Base-by-base conservation (phyloP, 2,113 vertebrate species). In the Hylia prasina region DNA sequence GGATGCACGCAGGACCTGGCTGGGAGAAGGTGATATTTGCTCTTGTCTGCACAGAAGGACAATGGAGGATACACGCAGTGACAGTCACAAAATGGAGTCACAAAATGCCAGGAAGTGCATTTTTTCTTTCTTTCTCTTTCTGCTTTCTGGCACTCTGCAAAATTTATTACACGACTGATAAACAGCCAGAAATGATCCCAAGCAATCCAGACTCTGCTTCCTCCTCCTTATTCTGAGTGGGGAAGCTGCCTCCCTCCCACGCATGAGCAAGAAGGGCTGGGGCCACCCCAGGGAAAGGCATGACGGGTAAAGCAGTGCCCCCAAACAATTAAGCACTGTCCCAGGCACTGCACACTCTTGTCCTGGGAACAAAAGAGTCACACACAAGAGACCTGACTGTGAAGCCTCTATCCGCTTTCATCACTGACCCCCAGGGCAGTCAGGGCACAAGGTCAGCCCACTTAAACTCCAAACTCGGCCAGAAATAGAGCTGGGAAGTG, bases 261-360 rank as follows among this genome's bases (percentile, higher is more conserved):
- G 60, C 94, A 96, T 87, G 94, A 94, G 93, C 93, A 85, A 96
- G 75, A 96, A 93, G 93, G 76, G 83, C 88, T 93, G 94, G 85
- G 94, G 96, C 95, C 92, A 93, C 65, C 47, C 47, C 42, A 16
- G 78, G 70, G 92, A 97, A 97, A 82, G 76, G 96, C 90, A 90
- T 95, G 96, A 96, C 2, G 96, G 96, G 95, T 93, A 97, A 95
- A 91, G 91, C 93, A 94, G 58, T 93, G 94, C 79, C 85, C 82
- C 68, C 3, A 39, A 97, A 98, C 98, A 98, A 98, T 97, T 89
- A 81, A 95, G 95, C 96, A 96, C 97, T 98, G 98, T 98, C 97
- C 79, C 86, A 89, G 82, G 90, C 90, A 79, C 87, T 95, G 95
- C 96, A 94, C 96, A 96, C 95, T 87, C 97, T 93, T 95, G 79